phyloP scores from a whole-genome alignment of 2,888 invertebrate genomes.

The Polylopha cassiicola region DNA sequence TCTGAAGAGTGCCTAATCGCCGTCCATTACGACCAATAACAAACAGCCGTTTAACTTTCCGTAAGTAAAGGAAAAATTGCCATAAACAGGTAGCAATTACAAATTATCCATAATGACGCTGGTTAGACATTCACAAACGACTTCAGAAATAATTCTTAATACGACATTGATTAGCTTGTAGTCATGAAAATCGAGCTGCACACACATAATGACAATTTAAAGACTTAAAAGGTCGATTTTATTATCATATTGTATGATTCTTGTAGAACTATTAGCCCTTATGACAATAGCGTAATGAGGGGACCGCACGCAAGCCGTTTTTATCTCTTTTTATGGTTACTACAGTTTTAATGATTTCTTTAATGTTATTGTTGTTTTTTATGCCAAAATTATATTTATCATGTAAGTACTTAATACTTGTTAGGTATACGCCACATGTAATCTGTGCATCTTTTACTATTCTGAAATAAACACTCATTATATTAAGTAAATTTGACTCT shows the following conservation, averaged over 20 bases:
- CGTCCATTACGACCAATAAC: constrained; percentile 21
- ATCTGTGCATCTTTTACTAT: too few relatives aligned
- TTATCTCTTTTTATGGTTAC: constrained; percentile 31
- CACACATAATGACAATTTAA: constrained; percentile 73
- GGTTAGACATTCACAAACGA: constrained; percentile 72
- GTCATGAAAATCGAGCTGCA: constrained; percentile 53
- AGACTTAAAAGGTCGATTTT: constrained; percentile 75
- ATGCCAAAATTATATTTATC: too few relatives aligned
- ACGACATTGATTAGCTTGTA: constrained; percentile 70
- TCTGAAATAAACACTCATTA: too few relatives aligned
- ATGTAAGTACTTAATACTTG: too few relatives aligned
- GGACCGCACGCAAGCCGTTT: constrained; percentile 62
- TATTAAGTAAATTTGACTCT: too few relatives aligned
- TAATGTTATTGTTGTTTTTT: constrained; percentile 11
- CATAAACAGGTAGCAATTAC: constrained; percentile 68
- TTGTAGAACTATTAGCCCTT: constrained; percentile 74
- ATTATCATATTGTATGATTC: constrained; percentile 76
- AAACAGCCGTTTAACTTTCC: constrained; percentile 24
- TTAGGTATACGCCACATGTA: too few relatives aligned
- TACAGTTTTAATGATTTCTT: constrained; percentile 20
- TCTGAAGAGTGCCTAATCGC: constrained; percentile 13
- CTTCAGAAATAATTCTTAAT: constrained; percentile 69
- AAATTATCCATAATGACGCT: constrained; percentile 58
- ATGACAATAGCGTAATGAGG: constrained; percentile 72
- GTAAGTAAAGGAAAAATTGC: constrained; percentile 43